phyloP scores from a whole-genome alignment of 2,797 vertebrate genomes.

The Pseudomugil tenellus region DNA sequence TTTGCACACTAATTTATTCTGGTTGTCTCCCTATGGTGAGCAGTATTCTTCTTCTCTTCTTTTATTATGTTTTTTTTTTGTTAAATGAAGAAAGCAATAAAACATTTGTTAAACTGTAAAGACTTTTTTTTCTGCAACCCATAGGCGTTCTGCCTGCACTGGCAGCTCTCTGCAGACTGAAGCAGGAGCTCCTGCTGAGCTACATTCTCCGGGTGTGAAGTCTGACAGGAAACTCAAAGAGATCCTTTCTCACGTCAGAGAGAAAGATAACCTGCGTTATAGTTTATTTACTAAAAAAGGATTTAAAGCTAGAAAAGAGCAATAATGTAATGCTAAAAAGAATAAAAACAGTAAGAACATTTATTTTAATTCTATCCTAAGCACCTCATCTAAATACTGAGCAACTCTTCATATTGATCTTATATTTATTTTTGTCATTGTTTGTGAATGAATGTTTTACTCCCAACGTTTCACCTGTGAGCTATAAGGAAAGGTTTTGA shows the following conservation, averaged over 20 bases:
- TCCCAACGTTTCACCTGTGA: not conserved
- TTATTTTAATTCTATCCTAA: not conserved
- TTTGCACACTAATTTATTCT: slow-evolving; percentile 82
- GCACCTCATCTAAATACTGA: not conserved
- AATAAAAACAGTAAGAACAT: not conserved
- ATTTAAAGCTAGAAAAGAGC: slow-evolving; percentile 20
- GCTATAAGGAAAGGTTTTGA: too few relatives aligned
- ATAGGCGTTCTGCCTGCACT: not conserved
- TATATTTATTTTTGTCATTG: not conserved
- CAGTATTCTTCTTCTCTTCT: slow-evolving; percentile 31
- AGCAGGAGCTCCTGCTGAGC: slow-evolving; percentile 35
- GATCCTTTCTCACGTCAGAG: slow-evolving; percentile 33
- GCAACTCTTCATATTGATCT: not conserved
- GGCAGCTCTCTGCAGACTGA: slow-evolving; percentile 31
- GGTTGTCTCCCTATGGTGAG: slow-evolving; percentile 69
- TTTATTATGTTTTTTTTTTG: slow-evolving; percentile 1
- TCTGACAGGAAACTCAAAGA: slow-evolving; percentile 18
- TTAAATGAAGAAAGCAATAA: slow-evolving; percentile 31
- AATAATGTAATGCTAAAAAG: not conserved
- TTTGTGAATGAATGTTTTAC: not conserved
- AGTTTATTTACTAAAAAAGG: too few relatives aligned
- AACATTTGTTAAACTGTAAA: slow-evolving; percentile 26
- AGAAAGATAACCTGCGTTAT: too few relatives aligned
- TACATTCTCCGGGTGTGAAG: slow-evolving; percentile 47
- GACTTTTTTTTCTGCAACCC: not conserved